These are phyloP conservation scores for Lutjanus erythropterus DNA, from an alignment of 2,113 vertebrate genomes.

Conservation along the genomic window DNA sequence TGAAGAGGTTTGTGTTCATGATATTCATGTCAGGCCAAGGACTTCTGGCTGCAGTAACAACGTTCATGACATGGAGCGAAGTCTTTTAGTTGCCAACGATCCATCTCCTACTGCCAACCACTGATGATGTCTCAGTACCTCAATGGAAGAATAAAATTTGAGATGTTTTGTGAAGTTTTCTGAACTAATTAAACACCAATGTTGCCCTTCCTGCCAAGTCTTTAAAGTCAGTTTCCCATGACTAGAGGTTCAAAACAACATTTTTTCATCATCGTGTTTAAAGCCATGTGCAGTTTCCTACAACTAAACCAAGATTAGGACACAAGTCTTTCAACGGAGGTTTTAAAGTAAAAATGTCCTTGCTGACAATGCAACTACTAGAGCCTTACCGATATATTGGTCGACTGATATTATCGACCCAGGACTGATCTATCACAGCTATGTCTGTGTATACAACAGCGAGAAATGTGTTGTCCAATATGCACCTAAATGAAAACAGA, in stretches of 20 bases:
- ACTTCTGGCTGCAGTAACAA: slow-evolving; percentile 41
- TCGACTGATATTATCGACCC: no score
- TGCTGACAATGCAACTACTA: not conserved
- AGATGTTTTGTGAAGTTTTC: slow-evolving; percentile 23
- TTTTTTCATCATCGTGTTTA: slow-evolving; percentile 18
- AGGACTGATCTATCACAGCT: no score
- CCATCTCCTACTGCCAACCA: slow-evolving; percentile 33
- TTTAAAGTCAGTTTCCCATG: slow-evolving; percentile 1
- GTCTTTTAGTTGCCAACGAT: slow-evolving; percentile 25
- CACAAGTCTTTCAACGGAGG: slow-evolving; percentile 1
- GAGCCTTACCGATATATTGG: no score
- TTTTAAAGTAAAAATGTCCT: slow-evolving; percentile 22
- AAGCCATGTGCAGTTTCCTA: slow-evolving; percentile 13
- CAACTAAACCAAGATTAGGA: slow-evolving; percentile 3
- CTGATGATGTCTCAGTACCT: slow-evolving; percentile 1
- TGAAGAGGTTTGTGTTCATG: slow-evolving; percentile 65
- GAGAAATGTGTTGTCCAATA: no score
- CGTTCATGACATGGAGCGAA: slow-evolving; percentile 31
- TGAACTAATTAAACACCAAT: slow-evolving; percentile 31
- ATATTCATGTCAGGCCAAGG: slow-evolving; percentile 58
- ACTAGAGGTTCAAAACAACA: slow-evolving; percentile 5
- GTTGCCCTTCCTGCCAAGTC: not conserved
- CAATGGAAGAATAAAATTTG: slow-evolving; percentile 2
- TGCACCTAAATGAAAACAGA: no score
- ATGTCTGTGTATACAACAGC: no score